Base-by-base conservation (phyloP, 2,888 invertebrate species). In the Parascotia fuliginaria region DNA sequence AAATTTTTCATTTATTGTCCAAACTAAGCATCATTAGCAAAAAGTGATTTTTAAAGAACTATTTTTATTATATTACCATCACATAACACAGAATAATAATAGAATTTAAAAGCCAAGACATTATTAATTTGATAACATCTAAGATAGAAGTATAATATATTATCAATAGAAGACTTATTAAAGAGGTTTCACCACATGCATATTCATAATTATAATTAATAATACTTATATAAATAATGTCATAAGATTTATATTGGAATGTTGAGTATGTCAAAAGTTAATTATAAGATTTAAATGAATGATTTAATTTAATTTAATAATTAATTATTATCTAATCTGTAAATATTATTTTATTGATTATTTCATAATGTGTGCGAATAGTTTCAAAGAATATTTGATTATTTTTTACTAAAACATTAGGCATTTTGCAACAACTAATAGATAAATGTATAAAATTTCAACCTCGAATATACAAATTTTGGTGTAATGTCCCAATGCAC, bases 141-240 rank as follows among this genome's bases (percentile, higher is more conserved):
- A 42, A 4, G 9, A 45, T 16, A 66, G 33, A 39, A 36, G 14
- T 39, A 43, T n/a, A n/a, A n/a, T n/a, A n/a, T n/a, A n/a, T n/a
- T 2, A 19, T 28, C 14, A 34, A 41, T 19, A 27, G 39, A 38
- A n/a, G 9, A 0, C 9, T 24, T 9, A 19, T 37, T 14, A 33
- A 33, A 31, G 12, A 44, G 6, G 13, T 43, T 16, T 44, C 6
- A 9, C 24, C 31, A 11, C 14, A 13, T 40, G 11, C 16, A 16
- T 19, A 15, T 15, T 24, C 15, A 12, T 16, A 14, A 31, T 38
- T 15, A 15, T 54, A 36, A 31, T 41, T 32, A 46, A 37, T 55
- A 48, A 43, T 53, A 44, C 45, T 64, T 55, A 64, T 34, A 37
- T 9, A 5, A 49, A 48, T 40, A 59, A 39, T 29, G 19, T 64